These are phyloP conservation scores for Formica exsecta DNA, from an alignment of 1,140 invertebrate genomes.

Conservation along the genomic window DNA sequence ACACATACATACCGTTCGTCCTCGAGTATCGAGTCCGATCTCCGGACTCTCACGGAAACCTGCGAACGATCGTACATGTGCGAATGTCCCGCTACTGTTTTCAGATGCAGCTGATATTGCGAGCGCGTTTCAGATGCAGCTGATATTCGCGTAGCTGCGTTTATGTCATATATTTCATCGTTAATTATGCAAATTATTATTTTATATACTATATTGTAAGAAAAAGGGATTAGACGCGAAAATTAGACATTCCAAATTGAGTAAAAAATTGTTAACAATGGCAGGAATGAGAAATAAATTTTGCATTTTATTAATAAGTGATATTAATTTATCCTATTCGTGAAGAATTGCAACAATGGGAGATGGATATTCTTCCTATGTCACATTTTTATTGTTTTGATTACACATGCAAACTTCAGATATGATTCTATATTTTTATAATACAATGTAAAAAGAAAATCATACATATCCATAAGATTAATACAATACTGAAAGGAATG, in stretches of 20 bases:
- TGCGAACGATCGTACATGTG: background rate
- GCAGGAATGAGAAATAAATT: slow-evolving; percentile 3
- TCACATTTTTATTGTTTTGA: background rate
- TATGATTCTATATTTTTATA: background rate
- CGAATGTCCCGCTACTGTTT: background rate
- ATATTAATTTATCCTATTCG: background rate
- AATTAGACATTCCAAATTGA: slow-evolving; percentile 21
- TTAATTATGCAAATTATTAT: slow-evolving; percentile 6
- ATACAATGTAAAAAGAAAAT: background rate
- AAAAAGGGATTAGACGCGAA: background rate
- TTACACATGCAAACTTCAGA: background rate
- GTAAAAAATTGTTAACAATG: slow-evolving; percentile 4
- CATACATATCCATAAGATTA: background rate
- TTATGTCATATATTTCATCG: background rate
- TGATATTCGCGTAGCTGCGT: background rate
- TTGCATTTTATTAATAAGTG: background rate
- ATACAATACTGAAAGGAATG: background rate
- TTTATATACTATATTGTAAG: background rate
- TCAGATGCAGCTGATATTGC: slow-evolving; percentile 28
- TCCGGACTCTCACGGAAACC: slow-evolving; percentile 24
- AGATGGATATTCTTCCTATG: background rate
- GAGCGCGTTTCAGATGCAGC: slow-evolving; percentile 2
- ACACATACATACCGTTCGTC: slow-evolving; percentile 23
- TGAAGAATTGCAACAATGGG: background rate
- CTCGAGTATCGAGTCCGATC: slow-evolving; percentile 66